These are phyloP conservation scores for Argyresthia goedartella DNA, from an alignment of 2,888 invertebrate species.

Conservation along the genomic window DNA sequence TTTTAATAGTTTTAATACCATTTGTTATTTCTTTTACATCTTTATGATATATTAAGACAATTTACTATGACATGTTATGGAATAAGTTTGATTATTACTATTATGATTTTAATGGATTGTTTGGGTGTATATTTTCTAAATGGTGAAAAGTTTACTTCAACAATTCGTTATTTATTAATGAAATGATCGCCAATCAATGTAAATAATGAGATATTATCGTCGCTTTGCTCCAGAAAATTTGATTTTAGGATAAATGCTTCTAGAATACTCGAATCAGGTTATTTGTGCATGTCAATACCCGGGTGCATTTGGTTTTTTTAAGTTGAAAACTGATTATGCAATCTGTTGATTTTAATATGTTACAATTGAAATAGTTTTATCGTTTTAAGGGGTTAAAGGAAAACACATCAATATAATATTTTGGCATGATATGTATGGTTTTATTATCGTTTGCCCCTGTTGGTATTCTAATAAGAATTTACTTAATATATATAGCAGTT, in stretches of 20 bases:
- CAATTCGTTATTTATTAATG: slow-evolving; percentile 29
- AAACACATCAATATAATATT: slow-evolving; percentile 46
- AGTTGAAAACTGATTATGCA: slow-evolving; percentile 67
- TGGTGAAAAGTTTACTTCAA: slow-evolving; percentile 60
- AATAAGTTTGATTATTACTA: slow-evolving; percentile 25
- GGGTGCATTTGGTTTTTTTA: slow-evolving; percentile 60
- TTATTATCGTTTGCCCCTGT: not conserved
- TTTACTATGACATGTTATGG: slow-evolving; percentile 42
- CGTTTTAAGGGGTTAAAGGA: not conserved
- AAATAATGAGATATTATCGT: slow-evolving; percentile 29
- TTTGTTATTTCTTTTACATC: slow-evolving; percentile 17
- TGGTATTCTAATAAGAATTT: too few relatives aligned
- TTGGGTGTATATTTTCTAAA: slow-evolving; percentile 23
- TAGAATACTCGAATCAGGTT: slow-evolving; percentile 54
- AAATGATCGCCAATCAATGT: slow-evolving; percentile 15
- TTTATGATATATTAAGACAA: slow-evolving; percentile 23
- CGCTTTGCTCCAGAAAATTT: slow-evolving; percentile 59
- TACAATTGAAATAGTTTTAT: slow-evolving; percentile 37
- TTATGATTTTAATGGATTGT: slow-evolving; percentile 23
- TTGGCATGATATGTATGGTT: slow-evolving; percentile 24
- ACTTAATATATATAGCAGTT: too few relatives aligned
- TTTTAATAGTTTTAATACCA: slow-evolving; percentile 17
- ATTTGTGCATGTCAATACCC: slow-evolving; percentile 65
- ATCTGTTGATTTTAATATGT: slow-evolving; percentile 33
- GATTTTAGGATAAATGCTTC: slow-evolving; percentile 45